A percentile compares a stretch with the other conserved stretches of the same genome.
Evolutionary conservation across 1,140 invertebrate species (phyloP).

Genomic region (Linepithema humile): DNA sequence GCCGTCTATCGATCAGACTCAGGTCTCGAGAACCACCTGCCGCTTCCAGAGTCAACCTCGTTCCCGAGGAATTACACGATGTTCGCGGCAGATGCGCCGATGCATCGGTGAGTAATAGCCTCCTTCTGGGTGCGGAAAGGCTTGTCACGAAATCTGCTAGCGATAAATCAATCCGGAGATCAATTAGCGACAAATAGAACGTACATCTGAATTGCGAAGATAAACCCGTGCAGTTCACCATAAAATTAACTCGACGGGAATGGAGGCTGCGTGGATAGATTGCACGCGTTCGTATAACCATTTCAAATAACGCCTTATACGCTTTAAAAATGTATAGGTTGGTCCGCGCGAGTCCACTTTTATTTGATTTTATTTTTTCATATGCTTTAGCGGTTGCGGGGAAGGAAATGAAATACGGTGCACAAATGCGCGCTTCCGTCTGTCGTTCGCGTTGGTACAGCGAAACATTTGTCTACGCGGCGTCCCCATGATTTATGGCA

Average conservation of each 20-base stretch:
- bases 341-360: background rate
- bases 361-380: slow-evolving; percentile 2
- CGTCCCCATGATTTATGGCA: slow-evolving; percentile 52
- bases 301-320: too few relatives aligned
- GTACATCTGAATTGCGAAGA: background rate
- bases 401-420: slow-evolving; percentile 30
- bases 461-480: slow-evolving; percentile 37
- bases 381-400: slow-evolving; percentile 5
- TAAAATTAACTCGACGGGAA: background rate
- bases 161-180: slow-evolving; percentile 53
- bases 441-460: background rate
- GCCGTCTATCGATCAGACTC: slow-evolving; percentile 63
- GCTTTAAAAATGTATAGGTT: background rate
- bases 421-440: background rate
- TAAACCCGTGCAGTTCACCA: background rate
- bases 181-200: slow-evolving; percentile 18
- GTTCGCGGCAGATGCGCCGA: slow-evolving; percentile 62
- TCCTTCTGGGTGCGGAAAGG: slow-evolving; percentile 23
- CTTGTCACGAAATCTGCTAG: slow-evolving; percentile 57
- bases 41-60: slow-evolving; percentile 64
- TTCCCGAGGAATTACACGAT: slow-evolving; percentile 70
- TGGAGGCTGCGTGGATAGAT: too few relatives aligned
- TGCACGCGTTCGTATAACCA: too few relatives aligned
- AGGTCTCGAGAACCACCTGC: slow-evolving; percentile 66
- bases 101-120: slow-evolving; percentile 62